Evolutionary conservation across 2,113 vertebrate genomes (phyloP).

Genomic region (Vulpes lagopus): DNA sequence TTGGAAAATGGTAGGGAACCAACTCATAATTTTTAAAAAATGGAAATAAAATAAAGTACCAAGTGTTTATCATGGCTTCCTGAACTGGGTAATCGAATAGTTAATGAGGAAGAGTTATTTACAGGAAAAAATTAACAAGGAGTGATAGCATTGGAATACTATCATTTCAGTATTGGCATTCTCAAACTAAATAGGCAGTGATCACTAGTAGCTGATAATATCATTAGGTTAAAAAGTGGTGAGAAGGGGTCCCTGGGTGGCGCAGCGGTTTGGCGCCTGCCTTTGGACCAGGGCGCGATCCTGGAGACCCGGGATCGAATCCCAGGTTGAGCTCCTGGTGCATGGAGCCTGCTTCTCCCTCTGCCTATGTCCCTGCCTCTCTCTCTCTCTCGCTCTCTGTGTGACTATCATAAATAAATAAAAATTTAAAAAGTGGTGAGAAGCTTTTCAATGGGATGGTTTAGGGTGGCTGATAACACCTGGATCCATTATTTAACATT

Average conservation of each 20-base stretch:
- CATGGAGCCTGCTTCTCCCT: too few relatives aligned
- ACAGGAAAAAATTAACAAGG: not conserved
- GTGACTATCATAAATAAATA: not conserved
- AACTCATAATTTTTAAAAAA: not conserved
- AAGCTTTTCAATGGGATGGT: not conserved
- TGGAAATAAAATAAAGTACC: not conserved
- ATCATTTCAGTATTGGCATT: not conserved
- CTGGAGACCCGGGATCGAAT: too few relatives aligned
- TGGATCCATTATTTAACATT: not conserved
- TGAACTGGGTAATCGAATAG: not conserved
- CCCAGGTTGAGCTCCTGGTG: accelerated
- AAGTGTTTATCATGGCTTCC: not conserved
- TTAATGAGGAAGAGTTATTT: not conserved
- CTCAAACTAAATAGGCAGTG: not conserved
- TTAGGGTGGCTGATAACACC: not conserved
- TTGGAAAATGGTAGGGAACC: not conserved
- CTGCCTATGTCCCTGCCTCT: too few relatives aligned
- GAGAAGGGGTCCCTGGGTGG: too few relatives aligned
- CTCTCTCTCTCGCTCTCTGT: too few relatives aligned
- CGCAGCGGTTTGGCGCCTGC: too few relatives aligned
- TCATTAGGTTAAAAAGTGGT: not conserved
- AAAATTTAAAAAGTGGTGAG: not conserved
- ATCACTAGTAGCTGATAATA: not conserved
- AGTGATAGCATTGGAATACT: not conserved
- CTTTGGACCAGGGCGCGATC: too few relatives aligned